Percentiles rank a stretch among this genome's conserved stretches.
Conservation (phyloP, 2,797 vertebrate genomes). For the Furcifer pardalis region DNA sequence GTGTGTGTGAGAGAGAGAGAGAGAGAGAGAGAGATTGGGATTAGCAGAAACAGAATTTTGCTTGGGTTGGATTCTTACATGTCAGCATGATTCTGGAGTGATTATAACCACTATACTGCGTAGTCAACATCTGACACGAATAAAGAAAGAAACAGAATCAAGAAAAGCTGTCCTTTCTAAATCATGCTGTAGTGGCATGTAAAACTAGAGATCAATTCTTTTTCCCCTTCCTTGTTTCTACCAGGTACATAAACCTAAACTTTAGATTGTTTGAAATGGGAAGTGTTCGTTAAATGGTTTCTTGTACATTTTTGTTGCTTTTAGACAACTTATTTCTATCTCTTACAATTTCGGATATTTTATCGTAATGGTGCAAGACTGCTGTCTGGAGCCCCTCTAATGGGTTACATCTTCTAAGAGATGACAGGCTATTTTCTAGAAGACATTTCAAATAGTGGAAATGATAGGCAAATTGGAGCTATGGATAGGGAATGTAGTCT, state of each 20-base stretch:
- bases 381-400: constrained; percentile 39
- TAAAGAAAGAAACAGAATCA: constrained; percentile 13
- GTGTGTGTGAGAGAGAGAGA: too few species aligned
- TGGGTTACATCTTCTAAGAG: constrained; percentile 41
- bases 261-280: constrained; percentile 44
- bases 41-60: constrained; percentile 56
- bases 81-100: constrained; percentile 52
- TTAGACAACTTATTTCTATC: constrained; percentile 23
- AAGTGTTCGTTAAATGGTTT: constrained; percentile 1
- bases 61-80: constrained; percentile 68
- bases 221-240: constrained; percentile 33
- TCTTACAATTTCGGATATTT: constrained; percentile 31
- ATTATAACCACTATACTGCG: constrained; percentile 54
- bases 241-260: constrained; percentile 41
- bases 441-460: not conserved
- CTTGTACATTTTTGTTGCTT: constrained; percentile 53
- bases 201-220: constrained; percentile 46
- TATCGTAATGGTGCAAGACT: constrained; percentile 31
- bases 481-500: not conserved
- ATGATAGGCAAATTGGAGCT: not conserved
- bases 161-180: constrained; percentile 61
- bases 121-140: constrained; percentile 58
- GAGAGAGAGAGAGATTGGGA: too few species aligned
- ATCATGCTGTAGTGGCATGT: constrained; percentile 40
- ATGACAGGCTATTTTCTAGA: constrained; percentile 36